Evolutionary conservation across 1,140 invertebrate genomes (phyloP).

Genomic region (Penaeus vannamei): DNA sequence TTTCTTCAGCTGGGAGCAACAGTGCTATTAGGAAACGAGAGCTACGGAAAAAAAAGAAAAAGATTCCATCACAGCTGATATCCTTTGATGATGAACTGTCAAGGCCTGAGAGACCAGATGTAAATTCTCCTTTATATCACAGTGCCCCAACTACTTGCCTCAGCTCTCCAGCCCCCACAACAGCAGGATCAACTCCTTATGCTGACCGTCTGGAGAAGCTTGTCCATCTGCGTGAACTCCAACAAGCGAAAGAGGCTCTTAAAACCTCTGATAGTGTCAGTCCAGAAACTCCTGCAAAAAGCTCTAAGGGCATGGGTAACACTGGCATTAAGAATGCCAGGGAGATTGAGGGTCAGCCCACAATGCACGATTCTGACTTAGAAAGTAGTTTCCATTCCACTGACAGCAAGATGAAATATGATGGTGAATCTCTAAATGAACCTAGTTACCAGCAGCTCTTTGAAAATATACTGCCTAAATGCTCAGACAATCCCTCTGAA

Average conservation of each 20-base stretch:
- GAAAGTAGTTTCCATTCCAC: not conserved
- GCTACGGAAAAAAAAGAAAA: constrained; percentile 75
- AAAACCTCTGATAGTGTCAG: constrained; percentile 1
- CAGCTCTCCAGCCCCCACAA: constrained; percentile 56
- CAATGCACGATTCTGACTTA: constrained; percentile 10
- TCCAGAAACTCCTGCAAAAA: not conserved
- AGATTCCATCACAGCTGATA: constrained; percentile 77
- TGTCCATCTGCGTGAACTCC: constrained; percentile 38
- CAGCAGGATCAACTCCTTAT: constrained; percentile 44
- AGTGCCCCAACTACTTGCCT: constrained; percentile 64
- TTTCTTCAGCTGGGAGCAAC: not conserved
- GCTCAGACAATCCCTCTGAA: constrained; percentile 9
- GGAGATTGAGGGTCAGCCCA: not conserved
- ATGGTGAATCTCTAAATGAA: constrained; percentile 52
- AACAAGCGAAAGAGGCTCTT: constrained; percentile 45
- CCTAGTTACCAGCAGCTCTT: constrained; percentile 48
- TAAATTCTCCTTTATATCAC: constrained; percentile 53
- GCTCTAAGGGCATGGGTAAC: constrained; percentile 33
- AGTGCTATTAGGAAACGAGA: constrained; percentile 39
- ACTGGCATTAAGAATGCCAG: not conserved
- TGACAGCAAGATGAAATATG: constrained; percentile 11
- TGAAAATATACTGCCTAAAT: constrained; percentile 50
- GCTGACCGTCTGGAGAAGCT: constrained; percentile 54
- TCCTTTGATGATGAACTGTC: constrained; percentile 78
- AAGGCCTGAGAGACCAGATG: constrained; percentile 34